Conservation (phyloP, 1,140 invertebrate species). For the Cotesia chilonis region DNA sequence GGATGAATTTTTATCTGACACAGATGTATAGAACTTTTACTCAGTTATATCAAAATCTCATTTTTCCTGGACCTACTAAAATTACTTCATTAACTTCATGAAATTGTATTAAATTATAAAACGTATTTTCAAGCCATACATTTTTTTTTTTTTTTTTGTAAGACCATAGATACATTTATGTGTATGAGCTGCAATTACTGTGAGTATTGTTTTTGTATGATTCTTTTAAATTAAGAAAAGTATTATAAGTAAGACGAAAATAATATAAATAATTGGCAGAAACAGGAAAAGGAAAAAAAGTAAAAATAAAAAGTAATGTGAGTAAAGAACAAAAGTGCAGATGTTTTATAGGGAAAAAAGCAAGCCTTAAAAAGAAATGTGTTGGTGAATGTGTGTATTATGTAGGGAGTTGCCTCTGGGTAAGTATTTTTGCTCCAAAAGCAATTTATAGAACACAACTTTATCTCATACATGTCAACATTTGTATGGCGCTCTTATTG, state of each 20-base stretch:
- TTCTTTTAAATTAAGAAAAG: too few species aligned
- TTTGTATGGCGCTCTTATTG: slow-evolving; percentile 37
- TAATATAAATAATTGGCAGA: too few species aligned
- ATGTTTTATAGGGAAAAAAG: background rate
- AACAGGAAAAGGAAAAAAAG: background rate
- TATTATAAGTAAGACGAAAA: too few species aligned
- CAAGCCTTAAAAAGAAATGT: background rate
- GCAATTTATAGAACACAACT: slow-evolving; percentile 37
- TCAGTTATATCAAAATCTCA: too few species aligned
- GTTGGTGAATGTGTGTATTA: slow-evolving; percentile 8
- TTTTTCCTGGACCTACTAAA: too few species aligned
- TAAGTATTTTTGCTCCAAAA: slow-evolving; percentile 24
- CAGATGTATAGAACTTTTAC: too few species aligned
- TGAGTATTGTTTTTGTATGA: background rate
- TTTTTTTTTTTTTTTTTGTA: too few species aligned
- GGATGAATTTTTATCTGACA: too few species aligned
- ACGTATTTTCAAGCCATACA: too few species aligned
- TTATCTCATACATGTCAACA: slow-evolving; percentile 36
- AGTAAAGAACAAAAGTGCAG: slow-evolving; percentile 11
- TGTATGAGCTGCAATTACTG: background rate
- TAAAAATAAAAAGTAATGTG: too few species aligned
- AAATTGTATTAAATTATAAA: too few species aligned
- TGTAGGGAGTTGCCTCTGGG: slow-evolving; percentile 25
- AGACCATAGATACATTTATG: background rate
- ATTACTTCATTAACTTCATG: too few species aligned